phyloP scores from a whole-genome alignment of 2,797 vertebrate genomes.

The Spondyliosoma cantharus region DNA sequence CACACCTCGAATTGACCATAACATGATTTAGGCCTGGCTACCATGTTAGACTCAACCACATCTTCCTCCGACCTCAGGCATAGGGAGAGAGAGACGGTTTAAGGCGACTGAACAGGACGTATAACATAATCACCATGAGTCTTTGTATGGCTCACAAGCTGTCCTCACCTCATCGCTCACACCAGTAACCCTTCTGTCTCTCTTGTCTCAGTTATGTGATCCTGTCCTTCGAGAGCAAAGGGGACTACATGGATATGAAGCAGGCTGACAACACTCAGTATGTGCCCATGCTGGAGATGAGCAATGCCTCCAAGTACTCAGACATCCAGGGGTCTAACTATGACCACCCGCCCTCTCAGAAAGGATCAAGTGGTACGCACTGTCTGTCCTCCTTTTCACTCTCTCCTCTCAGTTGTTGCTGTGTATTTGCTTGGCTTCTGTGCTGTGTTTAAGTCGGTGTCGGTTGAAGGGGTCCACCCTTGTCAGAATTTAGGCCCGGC shows the following conservation, averaged over 20 bases:
- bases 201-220: slow-evolving; percentile 92
- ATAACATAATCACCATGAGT: not conserved
- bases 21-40: slow-evolving; percentile 67
- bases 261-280: slow-evolving; percentile 96
- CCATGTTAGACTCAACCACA: slow-evolving; percentile 59
- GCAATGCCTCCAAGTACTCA: slow-evolving; percentile 91
- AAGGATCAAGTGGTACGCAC: slow-evolving; percentile 81
- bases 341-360: slow-evolving; percentile 94
- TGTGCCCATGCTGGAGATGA: slow-evolving; percentile 97
- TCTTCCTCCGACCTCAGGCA: slow-evolving; percentile 48
- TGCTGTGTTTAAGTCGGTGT: slow-evolving; percentile 71
- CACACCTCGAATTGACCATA: slow-evolving; percentile 75
- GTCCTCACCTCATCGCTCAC: slow-evolving; percentile 29
- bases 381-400: slow-evolving; percentile 31
- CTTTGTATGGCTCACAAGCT: not conserved
- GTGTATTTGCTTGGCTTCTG: slow-evolving; percentile 46
- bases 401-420: slow-evolving; percentile 41
- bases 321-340: slow-evolving; percentile 93
- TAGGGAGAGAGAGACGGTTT: slow-evolving; percentile 17
- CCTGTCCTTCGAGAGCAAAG: slow-evolving; percentile 96
- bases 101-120: slow-evolving; percentile 1
- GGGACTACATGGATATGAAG: slow-evolving; percentile 99
- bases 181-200: slow-evolving; percentile 3
- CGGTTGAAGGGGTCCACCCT: slow-evolving; percentile 79
- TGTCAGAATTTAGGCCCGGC: slow-evolving; percentile 74